phyloP scores from a whole-genome alignment of 2,888 invertebrate genomes.

The Drosophila hamatofila region DNA sequence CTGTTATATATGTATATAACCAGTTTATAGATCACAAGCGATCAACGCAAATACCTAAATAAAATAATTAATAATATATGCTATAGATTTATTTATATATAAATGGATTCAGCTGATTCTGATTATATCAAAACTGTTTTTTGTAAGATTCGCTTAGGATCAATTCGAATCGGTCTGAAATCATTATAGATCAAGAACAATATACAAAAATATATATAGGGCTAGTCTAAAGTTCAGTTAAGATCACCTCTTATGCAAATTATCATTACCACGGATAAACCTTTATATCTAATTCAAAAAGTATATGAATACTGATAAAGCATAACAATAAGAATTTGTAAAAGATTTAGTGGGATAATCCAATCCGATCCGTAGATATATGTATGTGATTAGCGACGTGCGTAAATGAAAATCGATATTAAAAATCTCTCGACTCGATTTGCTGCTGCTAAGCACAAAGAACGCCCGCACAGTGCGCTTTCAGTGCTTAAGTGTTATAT shows the following conservation, averaged over 20 bases:
- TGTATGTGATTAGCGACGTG: background rate
- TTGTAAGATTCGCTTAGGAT: background rate
- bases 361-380: background rate
- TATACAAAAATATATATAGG: too few species aligned
- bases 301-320: background rate
- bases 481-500: slow-evolving; percentile 42
- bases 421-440: slow-evolving; percentile 29
- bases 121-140: background rate
- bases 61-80: too few species aligned
- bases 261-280: background rate
- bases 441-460: slow-evolving; percentile 17
- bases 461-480: slow-evolving; percentile 33
- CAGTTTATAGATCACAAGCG: too few species aligned
- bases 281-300: background rate
- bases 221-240: too few species aligned
- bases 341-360: too few species aligned
- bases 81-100: background rate
- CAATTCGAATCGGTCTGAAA: too few species aligned
- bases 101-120: too few species aligned
- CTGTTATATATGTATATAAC: too few species aligned
- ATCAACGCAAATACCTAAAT: too few species aligned
- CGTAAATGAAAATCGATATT: slow-evolving; percentile 10
- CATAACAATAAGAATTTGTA: background rate
- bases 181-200: too few species aligned
- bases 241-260: too few species aligned